Base-by-base conservation (phyloP, 2,797 vertebrate species). In the Halcyon badia region DNA sequence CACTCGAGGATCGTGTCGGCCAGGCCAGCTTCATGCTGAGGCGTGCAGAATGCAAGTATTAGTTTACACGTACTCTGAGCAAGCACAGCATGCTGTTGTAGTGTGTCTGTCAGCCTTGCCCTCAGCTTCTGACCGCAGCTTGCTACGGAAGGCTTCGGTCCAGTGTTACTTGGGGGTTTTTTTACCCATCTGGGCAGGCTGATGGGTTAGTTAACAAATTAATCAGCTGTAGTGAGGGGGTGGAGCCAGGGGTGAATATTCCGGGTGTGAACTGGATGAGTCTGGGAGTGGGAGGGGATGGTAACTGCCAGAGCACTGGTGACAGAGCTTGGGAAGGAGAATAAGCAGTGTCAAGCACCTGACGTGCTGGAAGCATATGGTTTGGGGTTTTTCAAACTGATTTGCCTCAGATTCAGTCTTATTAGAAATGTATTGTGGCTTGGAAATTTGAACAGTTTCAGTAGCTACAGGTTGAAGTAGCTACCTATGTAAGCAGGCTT, bases 1-100 rank as follows among this genome's bases (percentile, higher is more conserved):
- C 69, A 71, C 58, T 39, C 10, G 2, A 25, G 35, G 54, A n/a
- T 42, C 0, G 0, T 11, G 24, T 56, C 60, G 62, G 44, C 62
- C 66, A 57, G 48, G 71, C 21, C 65, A 80, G 30, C 64, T 80
- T 65, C 42, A 28, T 35, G 78, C 66, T 77, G 83, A 94, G 37
- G 56, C 65, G 21, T 31, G 75, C 91, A 97, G 75, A 91, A 89
- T 58, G 28, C 57, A 54, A 49, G 89, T 79, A 54, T 96, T 94
- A 46, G 31, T 86, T 97, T 96, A 86, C 91, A 76, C 61, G 46
- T 48, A 31, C 31, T 85, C 91, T 61, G 65, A 68, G 44, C 48
- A 31, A 39, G 69, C 33, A 6, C 9, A 72, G 77, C 35, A 49
- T 72, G 71, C 19, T 5, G 39, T 58, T 4, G 0, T 44, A 35